Evolutionary conservation across 2,113 vertebrate species (phyloP).

Genomic region (Sylvilagus bachmani): DNA sequence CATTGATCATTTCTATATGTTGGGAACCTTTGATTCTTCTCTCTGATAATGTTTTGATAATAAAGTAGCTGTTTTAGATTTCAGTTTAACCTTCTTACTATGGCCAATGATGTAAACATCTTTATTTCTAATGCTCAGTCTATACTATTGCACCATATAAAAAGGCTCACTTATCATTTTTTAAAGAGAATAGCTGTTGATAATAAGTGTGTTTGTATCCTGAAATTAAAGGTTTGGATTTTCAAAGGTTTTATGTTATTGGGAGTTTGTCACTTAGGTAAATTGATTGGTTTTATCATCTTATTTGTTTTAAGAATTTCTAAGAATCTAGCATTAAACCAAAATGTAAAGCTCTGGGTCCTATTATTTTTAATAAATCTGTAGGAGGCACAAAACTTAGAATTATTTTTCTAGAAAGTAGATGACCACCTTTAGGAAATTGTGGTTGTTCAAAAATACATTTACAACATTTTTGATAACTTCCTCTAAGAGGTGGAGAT

Average conservation of each 20-base stretch:
- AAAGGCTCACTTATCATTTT: not conserved
- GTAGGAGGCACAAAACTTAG: not conserved
- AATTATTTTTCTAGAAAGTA: constrained; percentile 12
- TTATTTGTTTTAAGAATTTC: constrained; percentile 31
- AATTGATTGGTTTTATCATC: not conserved
- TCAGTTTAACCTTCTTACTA: not conserved
- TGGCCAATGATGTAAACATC: not conserved
- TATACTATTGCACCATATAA: not conserved
- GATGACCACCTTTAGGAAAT: not conserved
- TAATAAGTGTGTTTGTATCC: not conserved
- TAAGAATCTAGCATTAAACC: not conserved
- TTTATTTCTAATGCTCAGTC: constrained; percentile 20
- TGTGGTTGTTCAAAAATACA: constrained; percentile 9
- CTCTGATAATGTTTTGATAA: not conserved
- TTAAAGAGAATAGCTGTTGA: not conserved
- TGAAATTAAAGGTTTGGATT: not conserved
- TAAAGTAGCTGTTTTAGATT: no score
- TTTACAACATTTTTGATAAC: not conserved
- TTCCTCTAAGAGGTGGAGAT: not conserved
- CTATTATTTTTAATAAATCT: not conserved
- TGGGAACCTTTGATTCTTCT: no score
- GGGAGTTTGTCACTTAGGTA: not conserved
- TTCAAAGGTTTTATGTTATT: not conserved
- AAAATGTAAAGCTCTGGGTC: not conserved
- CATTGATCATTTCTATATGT: no score